phyloP scores from a whole-genome alignment of 1,140 invertebrate species.

The Drosophila pectinifera region DNA sequence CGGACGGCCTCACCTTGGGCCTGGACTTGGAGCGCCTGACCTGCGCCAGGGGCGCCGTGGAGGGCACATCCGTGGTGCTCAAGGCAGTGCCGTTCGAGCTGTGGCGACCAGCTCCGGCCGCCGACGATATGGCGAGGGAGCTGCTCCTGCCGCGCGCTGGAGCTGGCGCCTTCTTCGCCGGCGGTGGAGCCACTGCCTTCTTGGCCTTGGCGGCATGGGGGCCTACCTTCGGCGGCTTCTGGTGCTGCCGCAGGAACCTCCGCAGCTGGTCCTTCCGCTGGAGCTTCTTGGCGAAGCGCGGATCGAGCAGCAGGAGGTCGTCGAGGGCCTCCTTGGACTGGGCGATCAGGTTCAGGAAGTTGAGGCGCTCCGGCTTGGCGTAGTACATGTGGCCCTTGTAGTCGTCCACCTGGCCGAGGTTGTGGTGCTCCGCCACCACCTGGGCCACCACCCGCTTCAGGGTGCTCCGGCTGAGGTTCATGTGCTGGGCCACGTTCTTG shows the following conservation, averaged over 20 bases:
- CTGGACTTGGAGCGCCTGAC: too few species aligned
- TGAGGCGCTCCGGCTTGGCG: conserved; percentile 56
- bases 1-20: too few species aligned
- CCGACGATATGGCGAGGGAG: conserved; percentile 16
- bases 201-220: background rate
- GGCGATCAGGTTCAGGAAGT: conserved; percentile 51
- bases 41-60: too few species aligned
- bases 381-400: conserved; percentile 69
- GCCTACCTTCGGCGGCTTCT: background rate
- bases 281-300: background rate
- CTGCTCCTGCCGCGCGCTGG: background rate
- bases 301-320: conserved; percentile 48
- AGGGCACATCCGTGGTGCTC: conserved; percentile 30
- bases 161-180: background rate
- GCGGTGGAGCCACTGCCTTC: too few species aligned
- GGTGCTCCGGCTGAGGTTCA: conserved; percentile 37
- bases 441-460: conserved; percentile 71
- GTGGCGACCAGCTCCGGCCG: conserved; percentile 6
- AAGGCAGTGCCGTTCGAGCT: conserved; percentile 48
- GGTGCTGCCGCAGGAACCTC: too few species aligned
- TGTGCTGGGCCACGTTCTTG: conserved; percentile 61
- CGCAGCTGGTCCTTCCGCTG: background rate
- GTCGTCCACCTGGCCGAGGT: conserved; percentile 53
- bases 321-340: conserved; percentile 71
- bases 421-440: conserved; percentile 64